A percentile compares a stretch with the other conserved stretches of the same genome.
phyloP scores from a whole-genome alignment of 2,888 invertebrate species.

The Mythimna vitellina region DNA sequence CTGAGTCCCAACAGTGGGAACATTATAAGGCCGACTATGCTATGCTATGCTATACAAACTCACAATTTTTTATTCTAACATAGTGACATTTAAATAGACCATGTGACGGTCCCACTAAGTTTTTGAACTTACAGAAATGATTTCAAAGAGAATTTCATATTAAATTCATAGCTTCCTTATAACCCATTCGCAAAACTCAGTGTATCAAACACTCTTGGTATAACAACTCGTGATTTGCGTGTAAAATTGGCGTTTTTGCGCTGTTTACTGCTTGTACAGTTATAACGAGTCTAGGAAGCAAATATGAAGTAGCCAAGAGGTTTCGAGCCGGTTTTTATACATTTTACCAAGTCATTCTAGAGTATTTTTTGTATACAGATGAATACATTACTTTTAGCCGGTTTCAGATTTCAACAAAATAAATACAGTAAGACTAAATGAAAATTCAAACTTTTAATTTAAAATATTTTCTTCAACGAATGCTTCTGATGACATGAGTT shows the following conservation, averaged over 20 bases:
- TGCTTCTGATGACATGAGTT: neutral
- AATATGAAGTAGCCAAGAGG: slow-evolving; percentile 19
- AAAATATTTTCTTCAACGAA: neutral
- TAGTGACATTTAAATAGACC: neutral
- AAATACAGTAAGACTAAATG: neutral
- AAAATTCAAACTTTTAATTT: no score
- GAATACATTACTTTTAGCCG: neutral
- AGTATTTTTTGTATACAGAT: neutral
- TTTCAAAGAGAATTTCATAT: neutral
- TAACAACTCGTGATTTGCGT: slow-evolving; percentile 9
- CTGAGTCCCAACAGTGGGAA: no score
- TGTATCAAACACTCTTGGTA: neutral
- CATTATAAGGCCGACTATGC: no score
- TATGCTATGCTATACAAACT: neutral
- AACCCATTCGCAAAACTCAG: neutral
- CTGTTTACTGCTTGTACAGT: slow-evolving; percentile 44
- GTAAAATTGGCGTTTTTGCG: slow-evolving; percentile 33
- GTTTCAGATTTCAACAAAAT: neutral
- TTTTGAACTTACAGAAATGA: slow-evolving; percentile 1
- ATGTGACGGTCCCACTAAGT: neutral
- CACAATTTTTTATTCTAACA: neutral
- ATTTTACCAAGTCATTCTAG: neutral
- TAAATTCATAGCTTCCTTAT: neutral
- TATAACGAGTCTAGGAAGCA: slow-evolving; percentile 53
- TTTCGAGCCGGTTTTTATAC: slow-evolving; percentile 18